Percentiles rank a stretch among this genome's conserved stretches.
These are phyloP conservation scores for Heteronetta atricapilla DNA, from an alignment of 2,113 vertebrate genomes.

Conservation along the genomic window DNA sequence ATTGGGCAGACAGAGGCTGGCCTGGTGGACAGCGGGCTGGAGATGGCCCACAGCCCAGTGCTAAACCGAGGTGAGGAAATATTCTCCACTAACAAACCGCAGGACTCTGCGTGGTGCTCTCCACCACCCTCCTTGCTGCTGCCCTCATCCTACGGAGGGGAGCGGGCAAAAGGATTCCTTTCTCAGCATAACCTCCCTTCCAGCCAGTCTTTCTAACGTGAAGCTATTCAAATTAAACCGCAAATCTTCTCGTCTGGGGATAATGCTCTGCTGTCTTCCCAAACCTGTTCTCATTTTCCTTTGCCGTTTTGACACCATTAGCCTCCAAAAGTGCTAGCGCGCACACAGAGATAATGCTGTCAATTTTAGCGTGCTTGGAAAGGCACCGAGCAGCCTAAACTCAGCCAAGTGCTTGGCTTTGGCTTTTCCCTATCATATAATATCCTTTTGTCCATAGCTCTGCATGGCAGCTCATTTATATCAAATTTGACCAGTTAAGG, in stretches of 20 bases:
- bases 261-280: neutral
- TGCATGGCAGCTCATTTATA: conserved; percentile 18
- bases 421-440: neutral
- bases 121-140: neutral
- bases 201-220: conserved; percentile 2
- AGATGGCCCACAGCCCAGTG: neutral
- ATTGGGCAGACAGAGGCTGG: neutral
- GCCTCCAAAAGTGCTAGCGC: neutral
- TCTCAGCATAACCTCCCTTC: neutral
- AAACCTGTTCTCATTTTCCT: conserved; percentile 6
- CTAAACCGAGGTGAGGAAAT: neutral
- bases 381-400: conserved; percentile 10
- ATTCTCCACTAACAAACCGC: neutral
- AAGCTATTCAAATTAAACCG: conserved; percentile 21
- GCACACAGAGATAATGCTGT: conserved; percentile 5
- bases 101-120: neutral
- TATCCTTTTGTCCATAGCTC: neutral
- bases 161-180: neutral
- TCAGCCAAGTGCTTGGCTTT: conserved; percentile 37
- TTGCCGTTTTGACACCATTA: conserved; percentile 28
- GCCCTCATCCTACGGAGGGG: neutral
- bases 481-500: neutral
- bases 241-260: conserved; percentile 27
- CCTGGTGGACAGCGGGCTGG: neutral
- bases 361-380: conserved; percentile 32